Evolutionary conservation across 2,888 invertebrate species (phyloP).

Genomic region (Tanypteryx hageni): DNA sequence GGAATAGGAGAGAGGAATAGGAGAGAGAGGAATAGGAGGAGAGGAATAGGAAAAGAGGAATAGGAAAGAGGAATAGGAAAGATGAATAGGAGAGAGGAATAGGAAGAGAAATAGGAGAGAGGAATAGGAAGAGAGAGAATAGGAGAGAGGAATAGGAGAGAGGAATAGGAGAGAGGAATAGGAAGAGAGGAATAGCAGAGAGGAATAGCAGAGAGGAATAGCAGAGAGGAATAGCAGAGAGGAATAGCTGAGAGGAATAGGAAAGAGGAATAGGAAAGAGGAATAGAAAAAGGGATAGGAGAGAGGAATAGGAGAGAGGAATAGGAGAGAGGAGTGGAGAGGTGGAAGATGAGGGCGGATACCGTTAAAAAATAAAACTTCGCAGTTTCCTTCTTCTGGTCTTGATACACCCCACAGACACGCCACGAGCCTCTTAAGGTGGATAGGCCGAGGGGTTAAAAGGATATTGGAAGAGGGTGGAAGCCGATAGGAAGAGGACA

Average conservation of each 20-base stretch:
- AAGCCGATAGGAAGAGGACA: neutral
- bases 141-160: neutral
- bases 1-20: neutral
- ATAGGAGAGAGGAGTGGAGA: neutral
- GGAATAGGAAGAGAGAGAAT: neutral
- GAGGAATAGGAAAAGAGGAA: too few relatives aligned
- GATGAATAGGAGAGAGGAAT: neutral
- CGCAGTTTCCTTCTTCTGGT: neutral
- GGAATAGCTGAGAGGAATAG: neutral
- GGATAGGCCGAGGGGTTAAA: too few relatives aligned
- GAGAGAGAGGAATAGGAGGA: neutral
- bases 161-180: neutral
- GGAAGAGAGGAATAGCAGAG: neutral
- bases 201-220: neutral
- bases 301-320: neutral
- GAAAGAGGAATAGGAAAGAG: neutral
- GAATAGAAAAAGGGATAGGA: neutral
- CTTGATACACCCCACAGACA: neutral
- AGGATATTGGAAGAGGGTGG: too few relatives aligned
- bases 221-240: neutral
- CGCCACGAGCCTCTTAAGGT: neutral
- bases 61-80: neutral
- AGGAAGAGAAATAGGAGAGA: neutral
- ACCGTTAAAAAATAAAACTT: neutral
- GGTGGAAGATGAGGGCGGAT: neutral